These are phyloP conservation scores for Aurelia sp. DNA, from an alignment of 30 jellyfish, hydroid and myxozoan genomes.

Conservation along the genomic window DNA sequence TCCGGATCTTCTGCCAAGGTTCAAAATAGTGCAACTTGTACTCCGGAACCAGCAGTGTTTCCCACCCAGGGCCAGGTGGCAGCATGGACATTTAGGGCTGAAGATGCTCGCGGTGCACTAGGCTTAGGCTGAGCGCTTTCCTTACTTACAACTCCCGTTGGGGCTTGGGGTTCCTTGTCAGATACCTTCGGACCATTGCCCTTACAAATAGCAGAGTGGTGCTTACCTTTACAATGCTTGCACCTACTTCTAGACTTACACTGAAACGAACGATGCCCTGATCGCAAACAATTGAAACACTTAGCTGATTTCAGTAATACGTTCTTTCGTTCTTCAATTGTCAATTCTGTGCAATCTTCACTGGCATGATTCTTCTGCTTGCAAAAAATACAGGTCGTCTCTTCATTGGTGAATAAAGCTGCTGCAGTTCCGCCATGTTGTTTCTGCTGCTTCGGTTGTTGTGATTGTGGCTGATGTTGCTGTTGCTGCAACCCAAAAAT, in stretches of 20 bases:
- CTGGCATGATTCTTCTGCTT: background rate
- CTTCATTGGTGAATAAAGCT: background rate
- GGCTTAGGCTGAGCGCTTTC: no score
- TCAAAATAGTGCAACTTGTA: no score
- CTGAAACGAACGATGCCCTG: slow-evolving; percentile 32
- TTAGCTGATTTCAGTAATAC: slow-evolving; percentile 7
- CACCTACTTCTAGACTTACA: slow-evolving; percentile 12
- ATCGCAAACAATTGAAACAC: slow-evolving; percentile 13
- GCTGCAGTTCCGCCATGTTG: background rate
- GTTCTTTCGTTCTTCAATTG: slow-evolving; percentile 8
- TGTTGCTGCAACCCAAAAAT: no score
- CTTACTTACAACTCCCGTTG: no score
- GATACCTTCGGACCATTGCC: no score
- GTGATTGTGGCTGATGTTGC: no score
- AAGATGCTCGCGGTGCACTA: background rate
- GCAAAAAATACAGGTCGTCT: background rate
- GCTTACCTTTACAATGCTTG: slow-evolving; percentile 33
- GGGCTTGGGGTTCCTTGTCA: no score
- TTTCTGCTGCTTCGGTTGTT: no score
- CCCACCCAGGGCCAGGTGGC: no score
- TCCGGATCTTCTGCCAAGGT: no score
- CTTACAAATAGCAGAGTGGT: slow-evolving; percentile 9
- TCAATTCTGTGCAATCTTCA: slow-evolving; percentile 5
- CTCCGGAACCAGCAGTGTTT: no score
- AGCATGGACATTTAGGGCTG: no score